A percentile compares a stretch with the other conserved stretches of the same genome.
phyloP scores from a whole-genome alignment of 2,888 invertebrate species.

The Pemphredon lugubris region DNA sequence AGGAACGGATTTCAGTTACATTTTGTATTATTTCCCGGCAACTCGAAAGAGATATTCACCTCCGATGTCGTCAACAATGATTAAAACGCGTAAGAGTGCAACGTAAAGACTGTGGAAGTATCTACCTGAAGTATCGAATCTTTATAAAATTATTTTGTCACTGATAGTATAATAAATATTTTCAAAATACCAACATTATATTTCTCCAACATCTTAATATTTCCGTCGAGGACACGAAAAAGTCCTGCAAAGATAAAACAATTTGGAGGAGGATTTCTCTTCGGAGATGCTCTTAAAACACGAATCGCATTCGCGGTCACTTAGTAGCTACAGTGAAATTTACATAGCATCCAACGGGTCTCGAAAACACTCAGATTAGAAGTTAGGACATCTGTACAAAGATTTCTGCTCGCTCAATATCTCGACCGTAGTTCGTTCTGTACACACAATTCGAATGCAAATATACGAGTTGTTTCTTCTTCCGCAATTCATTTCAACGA shows the following conservation, averaged over 20 bases:
- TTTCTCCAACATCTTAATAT: too few species aligned
- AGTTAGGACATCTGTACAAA: constrained; percentile 66
- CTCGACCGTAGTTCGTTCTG: constrained; percentile 18
- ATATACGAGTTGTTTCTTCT: constrained; percentile 16
- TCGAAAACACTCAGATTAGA: constrained; percentile 69
- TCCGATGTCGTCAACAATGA: constrained; percentile 14
- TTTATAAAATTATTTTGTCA: too few species aligned
- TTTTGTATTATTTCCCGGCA: constrained; percentile 29
- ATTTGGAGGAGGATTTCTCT: constrained; percentile 42
- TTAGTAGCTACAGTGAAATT: constrained; percentile 54
- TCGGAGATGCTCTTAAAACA: constrained; percentile 29
- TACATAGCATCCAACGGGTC: constrained; percentile 61
- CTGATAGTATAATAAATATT: too few species aligned
- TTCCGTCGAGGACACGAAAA: neutral
- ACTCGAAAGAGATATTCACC: constrained; percentile 48
- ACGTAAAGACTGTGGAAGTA: too few species aligned
- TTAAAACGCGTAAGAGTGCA: neutral
- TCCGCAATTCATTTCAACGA: neutral
- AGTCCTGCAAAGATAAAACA: neutral
- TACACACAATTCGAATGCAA: constrained; percentile 23
- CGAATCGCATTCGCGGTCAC: constrained; percentile 34
- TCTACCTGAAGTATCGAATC: too few species aligned
- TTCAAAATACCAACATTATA: too few species aligned
- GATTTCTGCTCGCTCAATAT: constrained; percentile 33
- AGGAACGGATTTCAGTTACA: constrained; percentile 37